Evolutionary conservation across 2,888 invertebrate species (phyloP).

Genomic region (Drosophila mimica): DNA sequence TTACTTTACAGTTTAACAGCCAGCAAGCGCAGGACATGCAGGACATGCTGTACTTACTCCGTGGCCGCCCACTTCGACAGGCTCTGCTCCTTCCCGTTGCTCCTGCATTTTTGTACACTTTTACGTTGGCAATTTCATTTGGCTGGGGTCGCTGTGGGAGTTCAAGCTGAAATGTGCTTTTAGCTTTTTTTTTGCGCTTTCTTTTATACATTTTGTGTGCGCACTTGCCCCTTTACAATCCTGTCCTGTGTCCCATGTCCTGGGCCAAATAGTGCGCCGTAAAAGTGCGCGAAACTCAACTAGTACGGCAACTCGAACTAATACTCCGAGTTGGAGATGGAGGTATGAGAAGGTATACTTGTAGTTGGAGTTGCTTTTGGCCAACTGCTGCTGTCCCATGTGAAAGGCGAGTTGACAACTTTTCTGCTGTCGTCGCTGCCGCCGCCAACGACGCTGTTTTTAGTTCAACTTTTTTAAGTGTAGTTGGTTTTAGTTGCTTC

Average conservation of each 20-base stretch:
- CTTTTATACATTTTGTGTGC: constrained; percentile 40
- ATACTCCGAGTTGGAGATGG: constrained; percentile 29
- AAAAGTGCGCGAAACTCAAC: constrained; percentile 72
- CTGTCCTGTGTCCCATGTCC: constrained; percentile 32
- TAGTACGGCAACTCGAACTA: constrained; percentile 47
- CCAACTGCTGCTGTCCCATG: constrained; percentile 37
- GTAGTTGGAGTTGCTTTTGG: constrained; percentile 16
- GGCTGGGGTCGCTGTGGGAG: constrained; percentile 71
- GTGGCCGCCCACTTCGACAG: constrained; percentile 17
- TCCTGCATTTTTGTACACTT: constrained; percentile 69
- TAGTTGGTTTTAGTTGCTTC: constrained; percentile 69
- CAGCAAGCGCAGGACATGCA: constrained; percentile 71
- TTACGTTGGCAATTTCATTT: constrained; percentile 79
- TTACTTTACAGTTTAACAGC: constrained; percentile 78
- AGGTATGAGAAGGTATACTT: neutral
- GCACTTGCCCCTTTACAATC: constrained; percentile 55
- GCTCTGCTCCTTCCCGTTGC: neutral
- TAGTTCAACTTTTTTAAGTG: constrained; percentile 69
- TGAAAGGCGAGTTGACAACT: constrained; percentile 71
- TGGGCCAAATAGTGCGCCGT: constrained; percentile 46
- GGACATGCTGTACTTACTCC: constrained; percentile 42
- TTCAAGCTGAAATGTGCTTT: constrained; percentile 79
- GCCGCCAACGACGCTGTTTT: constrained; percentile 49
- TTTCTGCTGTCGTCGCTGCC: constrained; percentile 58
- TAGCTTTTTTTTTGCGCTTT: constrained; percentile 67